These are phyloP conservation scores for Atherinomorus stipes DNA, from an alignment of 2,113 vertebrate species.

Conservation along the genomic window DNA sequence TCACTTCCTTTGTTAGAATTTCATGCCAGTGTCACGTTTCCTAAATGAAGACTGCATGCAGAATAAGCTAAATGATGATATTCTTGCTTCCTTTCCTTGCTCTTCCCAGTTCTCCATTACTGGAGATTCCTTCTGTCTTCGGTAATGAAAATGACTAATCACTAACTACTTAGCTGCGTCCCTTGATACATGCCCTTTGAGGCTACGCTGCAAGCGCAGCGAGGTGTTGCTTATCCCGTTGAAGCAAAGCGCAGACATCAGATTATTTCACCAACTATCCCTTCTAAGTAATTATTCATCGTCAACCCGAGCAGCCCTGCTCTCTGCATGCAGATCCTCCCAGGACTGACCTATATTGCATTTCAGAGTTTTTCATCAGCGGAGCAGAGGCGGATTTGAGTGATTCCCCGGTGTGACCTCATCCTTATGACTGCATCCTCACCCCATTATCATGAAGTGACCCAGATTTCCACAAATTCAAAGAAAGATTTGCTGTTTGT, in stretches of 20 bases:
- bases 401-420: slow-evolving; percentile 64
- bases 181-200: slow-evolving; percentile 90
- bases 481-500: slow-evolving; percentile 28
- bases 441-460: slow-evolving; percentile 62
- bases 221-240: slow-evolving; percentile 85
- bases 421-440: slow-evolving; percentile 56
- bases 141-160: slow-evolving; percentile 93
- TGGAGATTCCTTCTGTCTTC: slow-evolving; percentile 87
- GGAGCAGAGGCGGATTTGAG: slow-evolving; percentile 46
- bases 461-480: slow-evolving; percentile 57
- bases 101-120: slow-evolving; percentile 79
- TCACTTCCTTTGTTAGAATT: too few species aligned
- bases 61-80: slow-evolving; percentile 78
- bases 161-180: slow-evolving; percentile 87
- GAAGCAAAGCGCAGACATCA: slow-evolving; percentile 91
- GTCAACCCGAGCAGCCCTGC: slow-evolving; percentile 14
- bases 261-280: slow-evolving; percentile 82
- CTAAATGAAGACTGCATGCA: slow-evolving; percentile 1
- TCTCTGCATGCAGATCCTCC: slow-evolving; percentile 46
- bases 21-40: not conserved
- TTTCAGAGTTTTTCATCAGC: slow-evolving; percentile 55
- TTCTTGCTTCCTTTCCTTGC: slow-evolving; percentile 57
- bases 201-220: slow-evolving; percentile 83
- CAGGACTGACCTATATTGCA: slow-evolving; percentile 72
- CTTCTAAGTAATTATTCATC: slow-evolving; percentile 93